Conservation (phyloP, 2,797 vertebrate species). For the Macrochelys suwanniensis region DNA sequence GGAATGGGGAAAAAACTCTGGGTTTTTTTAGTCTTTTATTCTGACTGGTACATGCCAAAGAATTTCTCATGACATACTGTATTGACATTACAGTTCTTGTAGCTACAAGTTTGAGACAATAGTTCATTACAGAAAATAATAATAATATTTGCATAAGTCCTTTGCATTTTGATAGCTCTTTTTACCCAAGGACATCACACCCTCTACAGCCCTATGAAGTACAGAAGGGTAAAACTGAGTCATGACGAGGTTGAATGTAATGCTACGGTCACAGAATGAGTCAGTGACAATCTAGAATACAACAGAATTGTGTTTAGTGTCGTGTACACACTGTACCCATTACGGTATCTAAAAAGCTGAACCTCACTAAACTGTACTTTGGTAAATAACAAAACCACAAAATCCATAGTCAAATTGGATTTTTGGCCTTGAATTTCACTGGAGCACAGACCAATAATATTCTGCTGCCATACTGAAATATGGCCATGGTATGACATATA, state of each 20-base stretch:
- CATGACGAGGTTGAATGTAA: background rate
- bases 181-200: background rate
- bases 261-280: background rate
- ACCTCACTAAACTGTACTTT: background rate
- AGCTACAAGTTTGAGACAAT: background rate
- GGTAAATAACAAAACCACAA: constrained; percentile 45
- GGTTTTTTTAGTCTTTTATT: background rate
- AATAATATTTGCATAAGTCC: background rate
- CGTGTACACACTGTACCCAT: background rate
- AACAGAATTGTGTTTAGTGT: background rate
- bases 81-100: background rate
- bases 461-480: background rate
- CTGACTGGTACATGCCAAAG: background rate
- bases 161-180: background rate
- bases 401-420: background rate
- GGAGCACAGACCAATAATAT: background rate
- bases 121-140: background rate
- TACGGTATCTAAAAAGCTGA: background rate
- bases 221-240: background rate
- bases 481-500: constrained; percentile 10
- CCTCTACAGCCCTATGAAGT: background rate
- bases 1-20: background rate
- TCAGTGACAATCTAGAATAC: background rate
- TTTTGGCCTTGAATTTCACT: constrained; percentile 15
- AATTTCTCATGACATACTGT: background rate